Percentiles rank a stretch among this genome's conserved stretches.
phyloP scores from a whole-genome alignment of 2,113 vertebrate genomes.

The Odontophorus gujanensis region DNA sequence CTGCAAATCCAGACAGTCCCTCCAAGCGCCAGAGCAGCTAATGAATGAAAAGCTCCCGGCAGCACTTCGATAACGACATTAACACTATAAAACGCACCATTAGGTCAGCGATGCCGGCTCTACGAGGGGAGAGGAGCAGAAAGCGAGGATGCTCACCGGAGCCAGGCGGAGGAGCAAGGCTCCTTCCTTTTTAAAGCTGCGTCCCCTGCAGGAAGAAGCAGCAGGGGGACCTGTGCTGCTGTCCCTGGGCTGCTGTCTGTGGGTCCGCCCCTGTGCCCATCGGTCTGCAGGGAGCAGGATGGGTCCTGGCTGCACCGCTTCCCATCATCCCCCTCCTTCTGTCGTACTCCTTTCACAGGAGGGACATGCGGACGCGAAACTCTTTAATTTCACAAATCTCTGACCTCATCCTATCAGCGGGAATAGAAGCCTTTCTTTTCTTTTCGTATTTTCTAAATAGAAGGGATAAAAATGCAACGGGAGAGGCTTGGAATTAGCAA shows the following conservation, averaged over 20 bases:
- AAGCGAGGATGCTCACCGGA: neutral
- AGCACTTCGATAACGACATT: conserved; percentile 23
- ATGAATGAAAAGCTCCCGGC: conserved; percentile 55
- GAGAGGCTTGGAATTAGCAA: neutral
- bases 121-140: neutral
- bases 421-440: neutral
- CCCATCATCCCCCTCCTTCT: neutral
- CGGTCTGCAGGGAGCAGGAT: neutral
- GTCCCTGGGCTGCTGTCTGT: rapidly evolving
- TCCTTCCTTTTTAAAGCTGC: neutral
- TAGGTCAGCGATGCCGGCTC: neutral
- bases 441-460: neutral
- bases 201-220: neutral
- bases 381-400: neutral
- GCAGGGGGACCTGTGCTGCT: neutral
- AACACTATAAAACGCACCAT: conserved; percentile 1
- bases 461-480: neutral
- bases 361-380: rapidly evolving
- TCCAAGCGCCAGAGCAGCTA: conserved; percentile 50
- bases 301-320: rapidly evolving
- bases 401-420: neutral
- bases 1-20: conserved; percentile 55
- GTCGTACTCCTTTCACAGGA: neutral
- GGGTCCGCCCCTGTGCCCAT: neutral
- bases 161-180: neutral